Evolutionary conservation across 2,888 invertebrate genomes (phyloP).

Genomic region (Drosophila testacea): DNA sequence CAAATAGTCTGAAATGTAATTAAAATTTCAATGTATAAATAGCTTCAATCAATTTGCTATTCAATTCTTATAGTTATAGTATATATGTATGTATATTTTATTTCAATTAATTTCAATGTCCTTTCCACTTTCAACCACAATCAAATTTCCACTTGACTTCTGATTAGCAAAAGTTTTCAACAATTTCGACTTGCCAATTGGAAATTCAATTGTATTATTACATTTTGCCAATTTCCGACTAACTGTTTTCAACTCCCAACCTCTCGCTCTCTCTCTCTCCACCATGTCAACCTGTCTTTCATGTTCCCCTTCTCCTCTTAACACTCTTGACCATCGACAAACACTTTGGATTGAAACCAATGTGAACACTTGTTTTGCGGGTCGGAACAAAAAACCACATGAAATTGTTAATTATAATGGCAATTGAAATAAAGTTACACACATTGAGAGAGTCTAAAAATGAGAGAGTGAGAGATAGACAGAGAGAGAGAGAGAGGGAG

Average conservation of each 20-base stretch:
- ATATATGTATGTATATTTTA: neutral
- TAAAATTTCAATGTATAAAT: neutral
- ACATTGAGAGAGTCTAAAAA: neutral
- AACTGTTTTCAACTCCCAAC: slow-evolving; percentile 1
- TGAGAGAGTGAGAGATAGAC: neutral
- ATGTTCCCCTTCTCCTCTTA: neutral
- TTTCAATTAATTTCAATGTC: slow-evolving; percentile 16
- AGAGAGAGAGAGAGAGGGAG: slow-evolving; percentile 4
- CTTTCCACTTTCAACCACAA: slow-evolving; percentile 16
- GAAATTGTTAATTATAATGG: slow-evolving; percentile 75
- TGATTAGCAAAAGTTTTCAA: slow-evolving; percentile 24
- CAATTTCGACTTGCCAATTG: slow-evolving; percentile 23
- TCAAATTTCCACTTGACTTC: slow-evolving; percentile 41
- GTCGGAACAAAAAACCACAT: slow-evolving; percentile 49
- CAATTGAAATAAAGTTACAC: slow-evolving; percentile 62
- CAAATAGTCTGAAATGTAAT: slow-evolving; percentile 1
- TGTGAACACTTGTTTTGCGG: slow-evolving; percentile 9
- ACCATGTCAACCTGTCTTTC: neutral
- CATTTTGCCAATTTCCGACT: slow-evolving; percentile 19
- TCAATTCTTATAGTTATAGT: no score
- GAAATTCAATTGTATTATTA: slow-evolving; percentile 32
- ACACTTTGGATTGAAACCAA: neutral
- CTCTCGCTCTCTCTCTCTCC: no score
- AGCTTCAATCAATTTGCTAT: no score
- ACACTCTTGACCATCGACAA: neutral